A percentile compares a stretch with the other conserved stretches of the same genome.
Conservation (phyloP, 2,888 invertebrate genomes). For the Drosophila merina region DNA sequence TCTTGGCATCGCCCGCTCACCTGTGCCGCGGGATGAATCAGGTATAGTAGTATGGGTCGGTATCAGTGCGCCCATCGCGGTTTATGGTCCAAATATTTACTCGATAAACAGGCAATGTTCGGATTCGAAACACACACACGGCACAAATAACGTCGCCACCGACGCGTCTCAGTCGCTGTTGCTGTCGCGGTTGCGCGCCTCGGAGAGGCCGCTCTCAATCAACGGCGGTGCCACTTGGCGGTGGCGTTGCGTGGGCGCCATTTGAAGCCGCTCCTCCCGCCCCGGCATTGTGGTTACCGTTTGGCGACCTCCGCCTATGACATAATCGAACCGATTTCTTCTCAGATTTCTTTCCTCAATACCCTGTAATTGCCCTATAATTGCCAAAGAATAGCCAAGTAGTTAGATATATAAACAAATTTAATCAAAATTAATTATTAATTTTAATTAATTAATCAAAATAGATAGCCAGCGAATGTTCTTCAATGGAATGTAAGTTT, state of each 20-base stretch:
- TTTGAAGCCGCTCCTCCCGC: slow-evolving; percentile 34
- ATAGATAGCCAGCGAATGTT: too few relatives aligned
- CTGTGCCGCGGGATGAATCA: neutral
- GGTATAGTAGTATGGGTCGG: neutral
- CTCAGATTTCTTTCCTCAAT: slow-evolving; percentile 2
- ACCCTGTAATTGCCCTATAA: too few relatives aligned
- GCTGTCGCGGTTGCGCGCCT: slow-evolving; percentile 65
- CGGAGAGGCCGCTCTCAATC: slow-evolving; percentile 43
- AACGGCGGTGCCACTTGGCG: slow-evolving; percentile 7
- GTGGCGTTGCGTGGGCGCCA: slow-evolving; percentile 61
- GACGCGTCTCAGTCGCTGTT: slow-evolving; percentile 41
- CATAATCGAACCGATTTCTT: slow-evolving; percentile 64
- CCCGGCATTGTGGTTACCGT: slow-evolving; percentile 33
- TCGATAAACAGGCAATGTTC: slow-evolving; percentile 67
- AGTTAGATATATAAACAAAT: too few relatives aligned
- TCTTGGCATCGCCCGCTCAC: slow-evolving; percentile 8
- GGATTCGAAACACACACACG: slow-evolving; percentile 15
- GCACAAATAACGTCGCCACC: slow-evolving; percentile 26
- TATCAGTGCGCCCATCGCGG: neutral
- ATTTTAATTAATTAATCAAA: too few relatives aligned
- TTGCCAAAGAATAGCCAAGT: too few relatives aligned
- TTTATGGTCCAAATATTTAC: slow-evolving; percentile 64
- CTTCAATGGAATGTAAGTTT: too few relatives aligned
- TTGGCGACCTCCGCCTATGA: slow-evolving; percentile 56
- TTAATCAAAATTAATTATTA: too few relatives aligned